Conservation (phyloP, 2,888 invertebrate genomes). For the Piscicola geometra region DNA sequence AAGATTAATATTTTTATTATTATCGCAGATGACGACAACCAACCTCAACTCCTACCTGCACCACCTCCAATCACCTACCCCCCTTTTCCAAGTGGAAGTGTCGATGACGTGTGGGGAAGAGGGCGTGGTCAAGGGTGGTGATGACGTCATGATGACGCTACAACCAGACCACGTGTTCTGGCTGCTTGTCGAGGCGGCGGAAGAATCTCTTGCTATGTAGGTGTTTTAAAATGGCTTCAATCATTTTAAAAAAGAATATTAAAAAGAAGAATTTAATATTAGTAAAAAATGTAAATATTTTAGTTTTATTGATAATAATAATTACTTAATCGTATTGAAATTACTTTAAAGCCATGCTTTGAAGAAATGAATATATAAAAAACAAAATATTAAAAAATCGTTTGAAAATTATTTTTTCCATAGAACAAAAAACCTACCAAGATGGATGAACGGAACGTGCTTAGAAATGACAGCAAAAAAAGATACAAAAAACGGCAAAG, state of each 20-base stretch:
- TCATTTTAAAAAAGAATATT: no score
- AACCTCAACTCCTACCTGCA: conserved; percentile 70
- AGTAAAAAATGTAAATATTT: no score
- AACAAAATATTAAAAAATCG: neutral
- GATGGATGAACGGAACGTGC: conserved; percentile 82
- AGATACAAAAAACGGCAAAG: conserved; percentile 62
- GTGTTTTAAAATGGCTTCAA: no score
- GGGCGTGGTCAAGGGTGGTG: conserved; percentile 62
- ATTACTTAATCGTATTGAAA: no score
- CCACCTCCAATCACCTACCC: conserved; percentile 60
- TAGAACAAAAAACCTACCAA: conserved; percentile 70
- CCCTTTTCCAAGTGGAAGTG: conserved; percentile 76
- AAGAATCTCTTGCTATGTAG: conserved; percentile 72
- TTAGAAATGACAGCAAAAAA: conserved; percentile 67
- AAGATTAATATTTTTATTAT: no score
- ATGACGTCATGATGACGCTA: conserved; percentile 73
- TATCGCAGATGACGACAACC: conserved; percentile 60
- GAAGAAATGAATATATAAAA: no score
- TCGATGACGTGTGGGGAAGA: conserved; percentile 71
- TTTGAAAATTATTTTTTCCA: no score
- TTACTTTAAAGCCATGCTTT: no score
- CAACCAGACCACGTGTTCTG: conserved; percentile 73
- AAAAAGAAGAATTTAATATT: no score
- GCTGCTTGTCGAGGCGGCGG: conserved; percentile 68
- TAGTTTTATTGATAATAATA: no score